These are phyloP conservation scores for Aythya baeri DNA, from an alignment of 2,113 vertebrate genomes.

Conservation along the genomic window DNA sequence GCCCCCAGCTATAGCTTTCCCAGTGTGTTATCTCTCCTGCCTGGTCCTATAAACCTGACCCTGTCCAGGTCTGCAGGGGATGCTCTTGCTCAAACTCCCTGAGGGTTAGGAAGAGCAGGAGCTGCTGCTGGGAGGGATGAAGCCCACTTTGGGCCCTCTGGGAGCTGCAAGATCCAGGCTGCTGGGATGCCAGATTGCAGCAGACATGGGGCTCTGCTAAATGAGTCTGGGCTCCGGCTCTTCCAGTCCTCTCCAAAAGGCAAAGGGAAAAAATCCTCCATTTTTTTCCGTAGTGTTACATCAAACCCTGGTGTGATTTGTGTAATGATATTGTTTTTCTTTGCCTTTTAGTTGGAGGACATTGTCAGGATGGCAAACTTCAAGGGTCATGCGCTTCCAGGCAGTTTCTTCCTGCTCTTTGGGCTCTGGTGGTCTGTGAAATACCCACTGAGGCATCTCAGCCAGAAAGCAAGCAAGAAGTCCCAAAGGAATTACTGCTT, in stretches of 20 bases:
- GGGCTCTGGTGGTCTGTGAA: slow-evolving; percentile 94
- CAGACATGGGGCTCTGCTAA: not conserved
- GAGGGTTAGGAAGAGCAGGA: not conserved
- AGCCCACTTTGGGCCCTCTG: not conserved
- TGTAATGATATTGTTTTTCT: not conserved
- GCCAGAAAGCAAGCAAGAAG: slow-evolving; percentile 69
- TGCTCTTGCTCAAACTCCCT: not conserved
- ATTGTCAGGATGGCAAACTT: slow-evolving; percentile 88
- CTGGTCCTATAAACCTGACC: accelerated
- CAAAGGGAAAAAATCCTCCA: not conserved
- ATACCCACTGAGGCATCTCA: slow-evolving; percentile 78
- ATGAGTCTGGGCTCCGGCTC: not conserved
- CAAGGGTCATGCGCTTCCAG: slow-evolving; percentile 93
- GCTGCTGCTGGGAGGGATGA: not conserved
- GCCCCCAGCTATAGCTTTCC: not conserved
- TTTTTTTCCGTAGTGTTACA: not conserved
- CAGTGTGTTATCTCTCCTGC: not conserved
- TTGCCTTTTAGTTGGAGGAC: not conserved
- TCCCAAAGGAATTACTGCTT: slow-evolving; percentile 29
- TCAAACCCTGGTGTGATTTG: not conserved
- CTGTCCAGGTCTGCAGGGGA: not conserved
- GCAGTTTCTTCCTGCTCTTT: slow-evolving; percentile 89
- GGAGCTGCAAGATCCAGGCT: not conserved
- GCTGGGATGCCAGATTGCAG: not conserved
- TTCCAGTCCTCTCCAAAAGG: not conserved